phyloP scores from a whole-genome alignment of 2,888 invertebrate species.

The Suillia variegata region DNA sequence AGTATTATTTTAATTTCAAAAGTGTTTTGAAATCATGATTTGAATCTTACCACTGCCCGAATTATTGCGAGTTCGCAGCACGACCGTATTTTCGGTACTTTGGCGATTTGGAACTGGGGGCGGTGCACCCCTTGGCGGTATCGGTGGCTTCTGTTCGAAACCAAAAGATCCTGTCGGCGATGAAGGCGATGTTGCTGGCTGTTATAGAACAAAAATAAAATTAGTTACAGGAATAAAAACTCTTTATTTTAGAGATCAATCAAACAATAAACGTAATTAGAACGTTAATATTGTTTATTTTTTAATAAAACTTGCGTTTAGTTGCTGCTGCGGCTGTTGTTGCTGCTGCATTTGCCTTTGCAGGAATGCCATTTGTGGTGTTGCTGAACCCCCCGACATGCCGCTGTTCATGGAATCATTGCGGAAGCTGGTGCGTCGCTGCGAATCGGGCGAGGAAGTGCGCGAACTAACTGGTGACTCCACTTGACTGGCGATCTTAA shows the following conservation, averaged over 20 bases:
- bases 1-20: background rate
- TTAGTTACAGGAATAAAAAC: background rate
- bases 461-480: conserved; percentile 66
- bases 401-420: conserved; percentile 53
- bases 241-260: too few species aligned
- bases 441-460: conserved; percentile 65
- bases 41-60: conserved; percentile 48
- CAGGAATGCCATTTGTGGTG: conserved; percentile 65
- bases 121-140: conserved; percentile 67
- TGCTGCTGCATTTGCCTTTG: conserved; percentile 62
- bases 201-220: conserved; percentile 26
- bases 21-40: background rate
- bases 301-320: conserved; percentile 21
- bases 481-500: conserved; percentile 58
- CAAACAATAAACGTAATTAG: background rate
- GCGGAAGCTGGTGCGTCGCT: conserved; percentile 55
- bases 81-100: conserved; percentile 58
- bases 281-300: too few species aligned
- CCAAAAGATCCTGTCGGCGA: conserved; percentile 48
- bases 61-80: conserved; percentile 51
- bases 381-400: conserved; percentile 57
- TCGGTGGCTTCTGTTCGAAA: conserved; percentile 64
- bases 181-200: conserved; percentile 47
- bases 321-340: conserved; percentile 42
- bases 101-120: conserved; percentile 64